Evolutionary conservation across 1,140 invertebrate genomes (phyloP).

Genomic region (Oncopodura yosiiana): DNA sequence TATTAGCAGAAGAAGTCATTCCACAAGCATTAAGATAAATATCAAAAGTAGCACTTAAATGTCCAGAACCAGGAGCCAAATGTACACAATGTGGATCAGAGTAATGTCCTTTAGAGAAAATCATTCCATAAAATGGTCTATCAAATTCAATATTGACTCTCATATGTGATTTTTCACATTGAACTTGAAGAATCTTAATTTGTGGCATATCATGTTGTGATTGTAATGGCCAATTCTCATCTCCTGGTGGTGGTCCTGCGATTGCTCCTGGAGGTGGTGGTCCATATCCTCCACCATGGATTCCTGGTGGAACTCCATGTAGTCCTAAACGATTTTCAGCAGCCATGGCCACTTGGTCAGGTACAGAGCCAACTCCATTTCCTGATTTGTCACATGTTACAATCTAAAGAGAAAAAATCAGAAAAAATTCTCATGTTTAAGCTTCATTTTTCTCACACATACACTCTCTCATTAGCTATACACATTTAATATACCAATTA

Average conservation of each 20-base stretch:
- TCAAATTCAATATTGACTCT: constrained; percentile 89
- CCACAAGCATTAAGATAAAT: constrained; percentile 84
- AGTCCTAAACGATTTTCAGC: constrained; percentile 45
- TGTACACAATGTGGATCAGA: constrained; percentile 84
- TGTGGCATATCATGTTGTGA: constrained; percentile 71
- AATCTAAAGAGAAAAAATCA: constrained; percentile 15
- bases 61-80: constrained; percentile 75
- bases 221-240: constrained; percentile 68
- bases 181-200: constrained; percentile 83
- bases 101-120: constrained; percentile 67
- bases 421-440: background rate
- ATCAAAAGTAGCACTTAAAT: constrained; percentile 79
- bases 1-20: constrained; percentile 73
- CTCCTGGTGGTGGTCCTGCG: constrained; percentile 39
- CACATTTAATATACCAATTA: background rate
- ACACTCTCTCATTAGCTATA: background rate
- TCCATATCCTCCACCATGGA: constrained; percentile 47
- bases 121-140: constrained; percentile 88
- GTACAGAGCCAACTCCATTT: constrained; percentile 13
- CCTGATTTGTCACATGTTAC: constrained; percentile 16
- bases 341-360: constrained; percentile 31
- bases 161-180: constrained; percentile 93
- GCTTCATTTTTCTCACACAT: background rate
- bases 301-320: constrained; percentile 65
- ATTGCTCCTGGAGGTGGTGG: constrained; percentile 41